Base-by-base conservation (phyloP, 2,888 invertebrate species). In the Brachyptera putata region DNA sequence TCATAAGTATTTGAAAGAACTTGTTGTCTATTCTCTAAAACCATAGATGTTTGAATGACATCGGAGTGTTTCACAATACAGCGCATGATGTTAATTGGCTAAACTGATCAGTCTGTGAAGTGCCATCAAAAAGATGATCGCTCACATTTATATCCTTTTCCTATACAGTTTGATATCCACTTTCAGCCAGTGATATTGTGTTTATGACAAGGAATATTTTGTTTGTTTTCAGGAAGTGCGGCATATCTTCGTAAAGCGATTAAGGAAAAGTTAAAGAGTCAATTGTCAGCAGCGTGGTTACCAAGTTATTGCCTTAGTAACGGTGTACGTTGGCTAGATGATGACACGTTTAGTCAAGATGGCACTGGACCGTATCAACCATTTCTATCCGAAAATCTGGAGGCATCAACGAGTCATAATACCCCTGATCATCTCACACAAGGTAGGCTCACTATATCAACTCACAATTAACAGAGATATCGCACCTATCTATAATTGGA, bases 261-360 rank as follows among this genome's bases (percentile, higher is more conserved):
- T 1, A 59, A 39, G 14, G 64, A 64, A 41, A 48, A 49, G 11
- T 21, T 62, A 53, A 67, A 67, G 5, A 65, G 64, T 53, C 68
- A 71, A 61, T 66, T 76, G 26, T 64, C 71, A n/a, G 64, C 67
- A 9, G 80, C 86, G 2, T 87, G 86, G 87, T 76, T 84, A 48
- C 85, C 86, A 7, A 81, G 82, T 62, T 84, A 82, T 69, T 85
- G 85, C 68, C 75, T 75, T 64, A 67, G 70, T 36, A 70, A 67
- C 59, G 67, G 65, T 39, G 68, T 67, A 65, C 76, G 76, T 66
- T 73, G 73, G 41, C 71, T 71, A 73, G 76, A 76, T 66, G 73
- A 70, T 65, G 72, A 76, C 60, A 73, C 60, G 18, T 66, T 61
- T 60, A 60, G 61, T 26, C 46, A 57, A 25, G 64, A 65, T 48